Percentiles rank a stretch among this genome's conserved stretches.
Conservation (phyloP, 2,113 vertebrate species). For the Tachycineta bicolor region DNA sequence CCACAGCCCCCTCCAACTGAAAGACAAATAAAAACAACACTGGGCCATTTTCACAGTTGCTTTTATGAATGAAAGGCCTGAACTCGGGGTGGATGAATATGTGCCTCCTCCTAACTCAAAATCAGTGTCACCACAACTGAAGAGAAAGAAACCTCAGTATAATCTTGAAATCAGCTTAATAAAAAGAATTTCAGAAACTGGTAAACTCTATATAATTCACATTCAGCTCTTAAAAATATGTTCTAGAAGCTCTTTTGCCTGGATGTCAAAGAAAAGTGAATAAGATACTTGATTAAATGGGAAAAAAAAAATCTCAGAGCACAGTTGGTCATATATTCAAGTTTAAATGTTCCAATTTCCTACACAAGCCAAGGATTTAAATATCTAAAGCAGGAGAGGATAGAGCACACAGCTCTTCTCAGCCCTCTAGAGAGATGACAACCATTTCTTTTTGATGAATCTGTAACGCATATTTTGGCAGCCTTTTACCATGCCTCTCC, state of each 20-base stretch:
- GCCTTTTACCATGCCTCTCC: conserved; percentile 1
- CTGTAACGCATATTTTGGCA: neutral
- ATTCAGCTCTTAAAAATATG: neutral
- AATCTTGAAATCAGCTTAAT: neutral
- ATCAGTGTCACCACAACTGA: neutral
- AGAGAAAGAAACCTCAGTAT: neutral
- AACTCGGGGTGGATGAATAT: neutral
- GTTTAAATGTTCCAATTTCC: conserved; percentile 27
- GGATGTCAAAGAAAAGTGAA: conserved; percentile 5
- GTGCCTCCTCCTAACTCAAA: neutral
- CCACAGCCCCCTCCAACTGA: neutral
- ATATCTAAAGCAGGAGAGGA: neutral
- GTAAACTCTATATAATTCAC: neutral
- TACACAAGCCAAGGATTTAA: conserved; percentile 24
- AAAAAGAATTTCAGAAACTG: neutral
- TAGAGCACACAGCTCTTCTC: neutral
- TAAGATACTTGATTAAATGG: neutral
- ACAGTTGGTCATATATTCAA: conserved; percentile 1
- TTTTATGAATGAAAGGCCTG: neutral
- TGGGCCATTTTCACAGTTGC: neutral
- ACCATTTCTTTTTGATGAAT: neutral
- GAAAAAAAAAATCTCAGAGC: conserved; percentile 22
- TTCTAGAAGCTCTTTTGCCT: conserved; percentile 1
- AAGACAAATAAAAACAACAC: neutral
- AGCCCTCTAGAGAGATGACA: conserved; percentile 35